Conservation (phyloP, 2,797 vertebrate genomes). For the Falco biarmicus region DNA sequence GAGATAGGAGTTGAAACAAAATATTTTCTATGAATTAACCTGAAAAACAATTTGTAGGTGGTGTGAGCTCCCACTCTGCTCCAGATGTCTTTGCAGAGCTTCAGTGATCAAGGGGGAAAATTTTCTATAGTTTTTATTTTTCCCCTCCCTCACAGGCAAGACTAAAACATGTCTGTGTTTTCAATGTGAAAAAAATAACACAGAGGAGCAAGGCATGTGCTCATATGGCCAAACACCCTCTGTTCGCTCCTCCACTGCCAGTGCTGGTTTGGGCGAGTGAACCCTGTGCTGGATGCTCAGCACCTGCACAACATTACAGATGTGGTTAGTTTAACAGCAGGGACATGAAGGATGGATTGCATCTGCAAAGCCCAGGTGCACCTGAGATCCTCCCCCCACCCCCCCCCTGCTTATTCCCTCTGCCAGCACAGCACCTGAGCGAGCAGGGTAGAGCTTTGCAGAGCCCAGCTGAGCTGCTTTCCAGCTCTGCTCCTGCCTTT, state of each 20-base stretch:
- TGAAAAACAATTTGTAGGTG: background rate
- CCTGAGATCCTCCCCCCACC: background rate
- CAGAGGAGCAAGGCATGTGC: fast-evolving
- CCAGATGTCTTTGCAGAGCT: background rate
- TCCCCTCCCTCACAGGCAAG: background rate
- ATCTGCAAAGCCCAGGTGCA: background rate
- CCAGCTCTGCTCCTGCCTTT: background rate
- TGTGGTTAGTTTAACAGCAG: background rate
- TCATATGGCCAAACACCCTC: fast-evolving
- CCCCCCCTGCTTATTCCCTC: background rate
- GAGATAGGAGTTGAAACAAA: background rate
- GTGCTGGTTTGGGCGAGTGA: background rate
- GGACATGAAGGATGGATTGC: background rate
- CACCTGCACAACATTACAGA: background rate
- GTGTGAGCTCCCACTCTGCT: background rate
- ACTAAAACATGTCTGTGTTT: background rate
- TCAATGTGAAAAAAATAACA: background rate
- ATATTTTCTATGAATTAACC: background rate
- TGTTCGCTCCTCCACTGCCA: background rate
- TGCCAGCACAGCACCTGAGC: background rate
- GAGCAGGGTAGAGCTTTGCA: background rate
- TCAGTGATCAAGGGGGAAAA: background rate
- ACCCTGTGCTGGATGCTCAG: background rate
- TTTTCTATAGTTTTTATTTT: background rate
- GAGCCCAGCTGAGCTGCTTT: background rate